Evolutionary conservation across 2,797 vertebrate genomes (phyloP), one percentile per base, ranked within the genome.

Genomic region (Myotis myotis): DNA sequence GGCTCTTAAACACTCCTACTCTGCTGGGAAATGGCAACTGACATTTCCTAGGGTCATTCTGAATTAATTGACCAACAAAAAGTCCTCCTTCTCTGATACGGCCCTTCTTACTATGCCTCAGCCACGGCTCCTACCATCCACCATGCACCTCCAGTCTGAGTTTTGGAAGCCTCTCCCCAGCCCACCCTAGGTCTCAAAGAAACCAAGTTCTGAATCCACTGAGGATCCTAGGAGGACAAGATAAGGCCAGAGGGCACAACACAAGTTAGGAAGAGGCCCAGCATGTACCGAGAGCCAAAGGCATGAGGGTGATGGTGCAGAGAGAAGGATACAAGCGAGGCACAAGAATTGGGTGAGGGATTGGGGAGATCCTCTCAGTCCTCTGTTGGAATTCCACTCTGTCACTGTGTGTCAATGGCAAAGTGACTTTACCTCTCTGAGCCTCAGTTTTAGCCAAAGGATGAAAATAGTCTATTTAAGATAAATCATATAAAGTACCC

Each of bases 371-470:
- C 28, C 60, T 36, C 70, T 53, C 8, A 6, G 47, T 16, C 85
- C 49, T 70, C 76, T 92, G 41, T 10, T 41, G 47, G 81, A 89
- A 57, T 80, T 60, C 17, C 60, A 68, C 47, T 86, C 44, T 51
- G 57, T 33, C 33, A 41, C 70, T 28, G 11, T 44, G 62, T 89
- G 22, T 28, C 36, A 13, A 28, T 8, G 1, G 30, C 47, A 49
- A 81, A 93, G 51, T 19, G 72, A 30, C 81, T 55, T 66, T 28
- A 41, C 83, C 75, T 68, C 82, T 91, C 78, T 9, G 47, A 36
- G 28, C 74, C 38, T 96, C 74, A 51, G 49, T 88, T 86, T 93
- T 88, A 92, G 78, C 75, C 75, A 71, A 62, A 70, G 60, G 16
- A 72, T 5, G 80, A 47, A 30, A 78, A 78, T 3, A n/a, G 20